Evolutionary conservation across 1,140 invertebrate species (phyloP), one percentile per base, ranked within the genome.

Genomic region (Olivierus martensii): DNA sequence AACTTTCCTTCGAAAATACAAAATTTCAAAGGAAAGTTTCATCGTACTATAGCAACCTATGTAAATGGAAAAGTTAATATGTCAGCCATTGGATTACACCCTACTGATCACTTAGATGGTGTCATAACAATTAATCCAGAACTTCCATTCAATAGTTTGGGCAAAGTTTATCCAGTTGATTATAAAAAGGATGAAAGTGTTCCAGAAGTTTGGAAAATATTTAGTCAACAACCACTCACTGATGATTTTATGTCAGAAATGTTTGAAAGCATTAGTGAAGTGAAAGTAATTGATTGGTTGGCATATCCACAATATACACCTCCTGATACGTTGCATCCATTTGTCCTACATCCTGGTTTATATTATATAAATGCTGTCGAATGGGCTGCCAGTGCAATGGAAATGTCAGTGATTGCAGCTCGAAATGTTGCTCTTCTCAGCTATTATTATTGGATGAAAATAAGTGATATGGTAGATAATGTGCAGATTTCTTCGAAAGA

Each of bases 361-460:
- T 82, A 78, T 66, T 73, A 82, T 61, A 61, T 79, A 0, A 83
- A 82, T 71, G 74, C 75, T 9, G 78, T 83, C 49, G 81, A 83
- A 66, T 75, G 75, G 72, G 75, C 75, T 11, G 80, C 79, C 2
- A 80, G 79, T 65, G 77, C 80, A 17, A 43, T 43, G 41, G 41
- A 43, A 22, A 43, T 43, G 41, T 43, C 41, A 18, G 9, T 22
- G 7, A 43, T 43, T 22, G 17, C 41, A 43, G 41, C 17, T 22
- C 41, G 41, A 7, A 43, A 43, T 43, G 41, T 9, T 43, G 41
- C 41, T 17, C 41, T 43, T 17, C 41, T 43, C 28, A 28, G 28
- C 9, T 28, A 28, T 28, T 28, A 28, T 2, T 28, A 28, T 28
- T 28, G 28, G 28, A 28, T 28, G 2, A 28, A 28, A 28, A 28